phyloP scores from a whole-genome alignment of 2,888 invertebrate genomes.

The Nemapogon koenigi region DNA sequence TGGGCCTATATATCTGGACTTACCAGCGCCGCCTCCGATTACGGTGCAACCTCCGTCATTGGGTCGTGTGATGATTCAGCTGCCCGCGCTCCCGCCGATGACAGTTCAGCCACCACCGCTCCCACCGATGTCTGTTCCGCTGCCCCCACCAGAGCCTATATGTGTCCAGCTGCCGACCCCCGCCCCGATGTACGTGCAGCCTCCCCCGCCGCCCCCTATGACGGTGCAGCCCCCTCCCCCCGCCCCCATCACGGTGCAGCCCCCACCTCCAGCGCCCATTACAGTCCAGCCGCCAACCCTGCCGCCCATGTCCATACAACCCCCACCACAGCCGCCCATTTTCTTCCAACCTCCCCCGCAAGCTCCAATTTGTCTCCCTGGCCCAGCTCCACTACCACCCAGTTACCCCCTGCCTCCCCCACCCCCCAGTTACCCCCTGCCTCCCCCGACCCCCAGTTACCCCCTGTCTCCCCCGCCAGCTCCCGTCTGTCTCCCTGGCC shows the following conservation, averaged over 20 bases:
- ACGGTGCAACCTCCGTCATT: constrained; percentile 24
- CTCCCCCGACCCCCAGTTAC: constrained; percentile 24
- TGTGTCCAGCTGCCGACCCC: constrained; percentile 42
- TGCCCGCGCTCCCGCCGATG: constrained; percentile 39
- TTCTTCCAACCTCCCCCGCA: constrained; percentile 40
- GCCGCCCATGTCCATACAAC: constrained; percentile 39
- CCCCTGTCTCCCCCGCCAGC: background rate
- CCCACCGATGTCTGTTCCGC: constrained; percentile 43
- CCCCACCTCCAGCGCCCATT: constrained; percentile 8
- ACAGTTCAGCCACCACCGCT: constrained; percentile 45
- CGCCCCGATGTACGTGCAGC: constrained; percentile 37
- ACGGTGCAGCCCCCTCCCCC: constrained; percentile 18
- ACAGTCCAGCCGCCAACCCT: constrained; percentile 42
- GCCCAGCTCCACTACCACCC: constrained; percentile 32
- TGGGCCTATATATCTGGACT: constrained; percentile 33
- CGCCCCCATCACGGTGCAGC: constrained; percentile 24
- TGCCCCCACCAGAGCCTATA: constrained; percentile 40
- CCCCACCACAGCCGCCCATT: constrained; percentile 38
- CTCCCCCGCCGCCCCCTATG: constrained; percentile 25
- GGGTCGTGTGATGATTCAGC: constrained; percentile 39
- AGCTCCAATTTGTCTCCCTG: constrained; percentile 41
- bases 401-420: constrained; percentile 30
- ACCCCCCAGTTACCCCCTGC: constrained; percentile 37
- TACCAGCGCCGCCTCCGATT: constrained; percentile 25
- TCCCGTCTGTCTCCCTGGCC: background rate